Percentiles rank a stretch among this genome's conserved stretches.
phyloP scores from a whole-genome alignment of 2,888 invertebrate species.

The Caenorhabditis macrosperma region DNA sequence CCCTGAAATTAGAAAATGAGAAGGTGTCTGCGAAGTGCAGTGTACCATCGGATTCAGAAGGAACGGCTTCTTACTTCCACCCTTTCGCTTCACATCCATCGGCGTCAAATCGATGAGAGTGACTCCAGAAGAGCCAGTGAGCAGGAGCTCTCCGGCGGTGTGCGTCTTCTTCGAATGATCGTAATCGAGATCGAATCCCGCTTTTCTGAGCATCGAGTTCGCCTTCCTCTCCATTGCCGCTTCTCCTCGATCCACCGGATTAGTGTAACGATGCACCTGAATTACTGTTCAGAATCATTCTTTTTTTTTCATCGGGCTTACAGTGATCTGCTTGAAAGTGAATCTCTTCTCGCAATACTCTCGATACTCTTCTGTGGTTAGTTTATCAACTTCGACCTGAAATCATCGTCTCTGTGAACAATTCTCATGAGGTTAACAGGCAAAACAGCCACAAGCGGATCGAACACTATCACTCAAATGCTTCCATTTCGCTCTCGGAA shows the following conservation, averaged over 20 bases:
- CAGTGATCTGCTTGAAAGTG: slow-evolving; percentile 90
- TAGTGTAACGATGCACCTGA: slow-evolving; percentile 15
- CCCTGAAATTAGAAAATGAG: too few species aligned
- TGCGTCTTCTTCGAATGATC: slow-evolving; percentile 30
- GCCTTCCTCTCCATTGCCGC: slow-evolving; percentile 2
- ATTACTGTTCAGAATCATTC: not conserved
- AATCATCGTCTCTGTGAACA: not conserved
- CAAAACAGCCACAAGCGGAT: not conserved
- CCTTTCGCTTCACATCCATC: not conserved
- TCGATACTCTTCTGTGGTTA: slow-evolving; percentile 83
- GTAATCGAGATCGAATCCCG: slow-evolving; percentile 42
- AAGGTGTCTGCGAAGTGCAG: too few species aligned
- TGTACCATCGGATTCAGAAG: slow-evolving; percentile 62
- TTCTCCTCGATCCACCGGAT: not conserved
- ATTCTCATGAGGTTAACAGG: not conserved
- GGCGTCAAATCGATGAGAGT: slow-evolving; percentile 53
- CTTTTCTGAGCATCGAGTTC: slow-evolving; percentile 25
- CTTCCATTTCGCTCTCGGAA: slow-evolving; percentile 5
- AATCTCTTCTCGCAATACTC: slow-evolving; percentile 91
- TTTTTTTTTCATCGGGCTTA: slow-evolving; percentile 81
- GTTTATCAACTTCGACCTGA: slow-evolving; percentile 3
- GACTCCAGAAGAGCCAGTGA: slow-evolving; percentile 23
- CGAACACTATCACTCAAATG: slow-evolving; percentile 28
- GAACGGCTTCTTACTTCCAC: slow-evolving; percentile 81
- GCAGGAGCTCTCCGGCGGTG: slow-evolving; percentile 16